Conservation (phyloP, 2,797 vertebrate species). For the Ctenosaura bakeri region DNA sequence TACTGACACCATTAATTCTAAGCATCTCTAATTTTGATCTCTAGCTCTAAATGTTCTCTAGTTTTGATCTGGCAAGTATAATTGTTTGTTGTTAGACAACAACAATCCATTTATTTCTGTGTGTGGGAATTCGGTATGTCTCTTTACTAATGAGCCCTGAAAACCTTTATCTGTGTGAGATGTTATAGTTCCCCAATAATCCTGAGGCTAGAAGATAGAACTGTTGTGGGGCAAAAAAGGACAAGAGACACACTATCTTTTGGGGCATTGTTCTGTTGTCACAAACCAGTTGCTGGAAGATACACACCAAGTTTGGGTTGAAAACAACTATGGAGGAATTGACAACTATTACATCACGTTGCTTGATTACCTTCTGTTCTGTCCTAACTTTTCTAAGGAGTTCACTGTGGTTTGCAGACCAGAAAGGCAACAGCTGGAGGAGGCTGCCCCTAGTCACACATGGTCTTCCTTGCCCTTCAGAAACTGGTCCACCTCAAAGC, state of each 20-base stretch:
- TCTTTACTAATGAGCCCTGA: background rate
- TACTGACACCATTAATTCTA: background rate
- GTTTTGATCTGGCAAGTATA: constrained; percentile 11
- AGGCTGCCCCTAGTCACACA: background rate
- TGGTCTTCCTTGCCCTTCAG: background rate
- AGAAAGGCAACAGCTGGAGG: background rate
- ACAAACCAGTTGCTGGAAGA: background rate
- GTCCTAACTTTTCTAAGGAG: too few relatives aligned
- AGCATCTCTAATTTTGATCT: constrained; percentile 1
- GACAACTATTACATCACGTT: background rate
- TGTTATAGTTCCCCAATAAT: background rate
- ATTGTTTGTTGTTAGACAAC: background rate
- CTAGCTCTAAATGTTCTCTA: background rate
- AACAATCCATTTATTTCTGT: background rate
- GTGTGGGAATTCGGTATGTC: background rate
- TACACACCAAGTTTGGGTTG: background rate
- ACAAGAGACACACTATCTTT: background rate
- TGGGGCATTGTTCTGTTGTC: background rate
- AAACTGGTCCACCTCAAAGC: background rate
- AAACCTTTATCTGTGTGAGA: background rate
- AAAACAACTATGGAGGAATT: background rate
- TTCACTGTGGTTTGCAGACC: background rate
- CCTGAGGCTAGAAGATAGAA: background rate
- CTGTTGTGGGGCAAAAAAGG: background rate
- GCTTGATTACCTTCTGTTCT: background rate